A percentile compares a stretch with the other conserved stretches of the same genome.
Evolutionary conservation across 1,140 invertebrate species (phyloP).

Genomic region (Lutraria rhynchaena): DNA sequence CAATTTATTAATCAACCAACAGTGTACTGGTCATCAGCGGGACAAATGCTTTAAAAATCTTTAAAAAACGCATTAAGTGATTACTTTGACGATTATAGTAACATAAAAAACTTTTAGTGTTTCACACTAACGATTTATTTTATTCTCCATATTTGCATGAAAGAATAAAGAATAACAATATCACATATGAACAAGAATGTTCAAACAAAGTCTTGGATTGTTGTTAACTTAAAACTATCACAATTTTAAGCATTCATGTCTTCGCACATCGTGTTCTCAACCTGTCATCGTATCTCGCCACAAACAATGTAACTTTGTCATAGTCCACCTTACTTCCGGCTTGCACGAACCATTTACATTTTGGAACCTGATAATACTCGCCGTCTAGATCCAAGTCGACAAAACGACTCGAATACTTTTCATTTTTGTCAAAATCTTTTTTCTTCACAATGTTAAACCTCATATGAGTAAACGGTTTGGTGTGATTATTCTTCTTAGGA

Average conservation of each 20-base stretch:
- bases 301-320: conserved; percentile 29
- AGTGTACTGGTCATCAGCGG: too few species aligned
- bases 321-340: conserved; percentile 28
- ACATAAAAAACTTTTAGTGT: too few species aligned
- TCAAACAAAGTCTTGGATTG: too few species aligned
- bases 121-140: too few species aligned
- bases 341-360: conserved; percentile 44
- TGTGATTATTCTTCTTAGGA: neutral
- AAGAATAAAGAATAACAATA: too few species aligned
- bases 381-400: conserved; percentile 1
- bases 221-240: too few species aligned
- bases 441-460: conserved; percentile 23
- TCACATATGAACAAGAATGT: too few species aligned
- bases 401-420: conserved; percentile 28
- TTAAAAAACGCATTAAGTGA: too few species aligned
- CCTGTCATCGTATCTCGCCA: conserved; percentile 32
- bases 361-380: conserved; percentile 21
- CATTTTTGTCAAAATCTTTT: conserved; percentile 21
- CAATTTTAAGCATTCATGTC: neutral
- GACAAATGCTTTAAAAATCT: too few species aligned
- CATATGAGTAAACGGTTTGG: conserved; percentile 25
- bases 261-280: conserved; percentile 25
- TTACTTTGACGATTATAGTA: too few species aligned
- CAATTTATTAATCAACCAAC: too few species aligned
- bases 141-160: too few species aligned